Evolutionary conservation across 64 coral and sea anemone species (phyloP), one percentile per base, ranked within the genome.

Genomic region (Actinia tenebrosa): DNA sequence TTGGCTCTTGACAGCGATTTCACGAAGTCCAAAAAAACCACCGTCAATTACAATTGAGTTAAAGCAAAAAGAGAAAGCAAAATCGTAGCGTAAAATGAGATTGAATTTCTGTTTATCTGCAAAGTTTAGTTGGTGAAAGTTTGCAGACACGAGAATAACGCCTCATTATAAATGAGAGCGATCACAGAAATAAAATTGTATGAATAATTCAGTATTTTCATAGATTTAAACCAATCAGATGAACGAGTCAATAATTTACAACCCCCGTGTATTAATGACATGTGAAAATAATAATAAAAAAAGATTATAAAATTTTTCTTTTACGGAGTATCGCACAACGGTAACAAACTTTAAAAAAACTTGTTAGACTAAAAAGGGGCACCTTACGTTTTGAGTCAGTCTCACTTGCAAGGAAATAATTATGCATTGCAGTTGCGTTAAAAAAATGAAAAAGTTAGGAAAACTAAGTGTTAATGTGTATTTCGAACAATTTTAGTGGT

Each of bases 191-290:
- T 10, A 66, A 66, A 14, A n/a, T 8, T 5, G 0, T 23, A 66
- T 66, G 63, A 66, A 66, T 66, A 66, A 66, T 66, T 66, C 63
- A 66, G n/a, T 66, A 66, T 66, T 66, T 66, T 66, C 6, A 66
- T 23, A n/a, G 15, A 7, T 66, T 66, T 66, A 8, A 66, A 66
- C 63, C 63, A 66, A 66, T 66, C 63, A 66, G 63, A 23, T 10
- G 20, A 66, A 10, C 56, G 63, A 66, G 63, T 66, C 63, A 66
- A 66, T 66, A 58, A 58, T 58, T 58, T 66, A 66, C 19, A 66
- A 66, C 4, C 63, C 59, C 14, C 59, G 18, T 61, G 59, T 61
- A 18, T 17, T 17, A 61, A 3, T 61, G 18, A 17, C 3, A 61
- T 18, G 14, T 3, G 18, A 61, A 61, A 61, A 61, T 1, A 13